A percentile compares a stretch with the other conserved stretches of the same genome.
These are phyloP conservation scores for Pangasius sanitwongsei DNA, from an alignment of 2,797 vertebrate species.

Conservation along the genomic window DNA sequence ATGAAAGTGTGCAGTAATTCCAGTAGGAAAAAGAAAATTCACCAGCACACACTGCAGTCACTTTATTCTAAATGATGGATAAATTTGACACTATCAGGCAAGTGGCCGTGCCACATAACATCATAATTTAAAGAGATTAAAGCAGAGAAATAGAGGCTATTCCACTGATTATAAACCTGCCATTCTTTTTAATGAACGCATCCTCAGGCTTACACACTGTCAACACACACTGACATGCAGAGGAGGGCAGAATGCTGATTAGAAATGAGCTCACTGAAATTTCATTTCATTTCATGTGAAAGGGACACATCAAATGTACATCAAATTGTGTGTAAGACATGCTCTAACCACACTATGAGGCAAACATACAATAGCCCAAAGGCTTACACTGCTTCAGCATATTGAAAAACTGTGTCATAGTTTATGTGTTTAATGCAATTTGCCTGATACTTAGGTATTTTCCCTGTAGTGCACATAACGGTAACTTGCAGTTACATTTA, in stretches of 20 bases:
- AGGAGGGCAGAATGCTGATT: constrained; percentile 39
- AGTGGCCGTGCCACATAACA: constrained; percentile 5
- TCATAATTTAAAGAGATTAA: constrained; percentile 40
- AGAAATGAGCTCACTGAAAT: constrained; percentile 5
- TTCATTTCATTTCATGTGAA: constrained; percentile 18
- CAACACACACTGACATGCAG: constrained; percentile 19
- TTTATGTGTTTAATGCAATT: neutral
- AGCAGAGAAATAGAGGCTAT: constrained; percentile 26
- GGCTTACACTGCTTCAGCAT: neutral
- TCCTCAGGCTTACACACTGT: constrained; percentile 36
- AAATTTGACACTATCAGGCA: constrained; percentile 20
- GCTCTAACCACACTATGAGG: neutral
- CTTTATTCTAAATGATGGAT: neutral
- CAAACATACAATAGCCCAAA: neutral
- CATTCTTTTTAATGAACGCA: constrained; percentile 51
- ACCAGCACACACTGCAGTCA: neutral
- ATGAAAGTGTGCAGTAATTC: neutral
- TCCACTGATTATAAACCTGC: constrained; percentile 34
- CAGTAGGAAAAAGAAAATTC: neutral
- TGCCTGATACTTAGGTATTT: neutral
- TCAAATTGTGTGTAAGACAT: neutral
- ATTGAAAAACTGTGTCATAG: neutral
- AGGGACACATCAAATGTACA: neutral
- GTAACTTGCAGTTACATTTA: neutral
- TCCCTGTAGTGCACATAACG: neutral